Percentiles rank a stretch among this genome's conserved stretches.
Evolutionary conservation across 2,888 invertebrate genomes (phyloP).

Genomic region (Amitus sp.): DNA sequence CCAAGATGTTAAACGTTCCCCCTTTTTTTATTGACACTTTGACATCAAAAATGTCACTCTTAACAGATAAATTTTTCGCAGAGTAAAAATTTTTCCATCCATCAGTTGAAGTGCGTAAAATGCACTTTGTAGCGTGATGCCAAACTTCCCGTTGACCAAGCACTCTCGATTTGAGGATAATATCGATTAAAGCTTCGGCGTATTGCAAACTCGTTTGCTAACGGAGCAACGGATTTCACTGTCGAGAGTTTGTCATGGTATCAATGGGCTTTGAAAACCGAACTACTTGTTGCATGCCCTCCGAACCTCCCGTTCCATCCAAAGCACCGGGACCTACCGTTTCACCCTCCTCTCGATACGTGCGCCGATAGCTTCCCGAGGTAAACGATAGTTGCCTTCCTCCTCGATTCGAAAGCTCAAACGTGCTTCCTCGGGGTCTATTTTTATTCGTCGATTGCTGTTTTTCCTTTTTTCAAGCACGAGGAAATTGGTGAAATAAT

Average conservation of each 20-base stretch:
- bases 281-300: conserved; percentile 65
- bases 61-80: too few relatives aligned
- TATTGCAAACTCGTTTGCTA: conserved; percentile 59
- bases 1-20: too few relatives aligned
- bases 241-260: conserved; percentile 59
- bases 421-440: conserved; percentile 46
- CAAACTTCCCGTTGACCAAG: conserved; percentile 45
- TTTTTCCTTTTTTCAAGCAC: conserved; percentile 33
- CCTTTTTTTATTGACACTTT: too few relatives aligned
- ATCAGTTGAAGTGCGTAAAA: too few relatives aligned
- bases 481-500: conserved; percentile 38
- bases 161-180: conserved; percentile 41
- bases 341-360: conserved; percentile 65
- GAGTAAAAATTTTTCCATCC: too few relatives aligned
- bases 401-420: conserved; percentile 48
- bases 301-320: conserved; percentile 42
- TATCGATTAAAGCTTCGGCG: conserved; percentile 64
- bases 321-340: conserved; percentile 52
- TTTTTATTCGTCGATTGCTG: conserved; percentile 36
- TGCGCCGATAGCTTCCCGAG: conserved; percentile 65
- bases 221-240: conserved; percentile 49
- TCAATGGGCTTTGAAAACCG: conserved; percentile 67
- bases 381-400: conserved; percentile 58
- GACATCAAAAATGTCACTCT: too few relatives aligned
- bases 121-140: too few relatives aligned